phyloP scores from a whole-genome alignment of 2,797 vertebrate species.

The Karalla daura region DNA sequence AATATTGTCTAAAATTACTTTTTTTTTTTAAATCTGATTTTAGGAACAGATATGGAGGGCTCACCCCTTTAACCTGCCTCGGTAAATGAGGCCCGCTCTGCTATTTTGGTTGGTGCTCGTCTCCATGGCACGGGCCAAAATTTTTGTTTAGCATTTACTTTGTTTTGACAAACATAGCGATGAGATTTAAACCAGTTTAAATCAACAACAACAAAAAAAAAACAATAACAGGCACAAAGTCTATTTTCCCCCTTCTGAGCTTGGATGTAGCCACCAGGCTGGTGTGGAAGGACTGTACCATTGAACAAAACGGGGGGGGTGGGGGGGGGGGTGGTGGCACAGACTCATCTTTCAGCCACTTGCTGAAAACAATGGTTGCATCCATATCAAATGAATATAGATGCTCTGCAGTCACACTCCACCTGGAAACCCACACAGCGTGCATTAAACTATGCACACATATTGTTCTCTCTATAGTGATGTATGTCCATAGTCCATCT shows the following conservation, averaged over 20 bases:
- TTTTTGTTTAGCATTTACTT: neutral
- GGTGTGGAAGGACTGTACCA: neutral
- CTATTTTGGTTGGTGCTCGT: neutral
- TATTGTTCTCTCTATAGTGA: constrained; percentile 13
- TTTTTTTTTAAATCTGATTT: too few relatives aligned
- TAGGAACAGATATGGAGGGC: too few relatives aligned
- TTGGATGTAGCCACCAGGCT: neutral
- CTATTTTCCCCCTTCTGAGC: neutral
- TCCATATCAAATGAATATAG: constrained; percentile 6
- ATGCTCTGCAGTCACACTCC: constrained; percentile 7
- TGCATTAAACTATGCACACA: constrained; percentile 7
- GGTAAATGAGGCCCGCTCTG: neutral
- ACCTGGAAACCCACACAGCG: constrained; percentile 25
- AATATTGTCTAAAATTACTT: neutral
- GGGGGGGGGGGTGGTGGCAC: neutral
- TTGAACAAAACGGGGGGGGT: neutral
- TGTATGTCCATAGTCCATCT: constrained; percentile 3
- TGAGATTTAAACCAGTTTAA: neutral
- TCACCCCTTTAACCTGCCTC: neutral
- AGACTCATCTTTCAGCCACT: constrained; percentile 2
- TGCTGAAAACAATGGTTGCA: neutral
- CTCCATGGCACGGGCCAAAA: neutral
- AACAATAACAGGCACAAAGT: neutral
- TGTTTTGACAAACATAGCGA: neutral
- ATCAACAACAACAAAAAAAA: neutral